Conservation (phyloP, 2,113 vertebrate species). For the Terrapene triunguis region DNA sequence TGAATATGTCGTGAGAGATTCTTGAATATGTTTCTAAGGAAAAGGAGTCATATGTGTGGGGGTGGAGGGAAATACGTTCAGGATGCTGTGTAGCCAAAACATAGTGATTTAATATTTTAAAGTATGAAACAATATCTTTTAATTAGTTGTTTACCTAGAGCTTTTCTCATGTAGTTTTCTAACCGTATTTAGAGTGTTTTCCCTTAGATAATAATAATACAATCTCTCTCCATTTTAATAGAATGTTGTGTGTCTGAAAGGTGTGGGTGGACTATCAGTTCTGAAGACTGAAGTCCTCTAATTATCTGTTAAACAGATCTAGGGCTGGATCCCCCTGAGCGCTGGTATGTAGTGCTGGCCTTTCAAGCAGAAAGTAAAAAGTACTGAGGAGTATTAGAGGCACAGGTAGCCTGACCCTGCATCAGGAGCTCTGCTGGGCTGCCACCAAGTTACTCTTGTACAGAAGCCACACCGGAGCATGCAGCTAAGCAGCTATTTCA, state of each 20-base stretch:
- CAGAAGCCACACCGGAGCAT: neutral
- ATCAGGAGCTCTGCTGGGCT: neutral
- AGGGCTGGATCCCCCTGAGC: neutral
- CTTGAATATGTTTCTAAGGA: neutral
- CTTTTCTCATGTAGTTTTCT: neutral
- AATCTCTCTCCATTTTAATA: neutral
- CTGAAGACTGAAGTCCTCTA: constrained; percentile 10
- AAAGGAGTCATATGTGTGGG: neutral
- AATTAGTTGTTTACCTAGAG: neutral
- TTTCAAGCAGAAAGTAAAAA: neutral
- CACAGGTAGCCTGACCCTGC: neutral
- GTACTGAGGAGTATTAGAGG: neutral
- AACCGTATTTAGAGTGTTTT: neutral
- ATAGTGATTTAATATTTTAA: neutral
- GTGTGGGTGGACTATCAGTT: neutral
- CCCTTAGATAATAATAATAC: neutral
- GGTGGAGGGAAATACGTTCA: neutral
- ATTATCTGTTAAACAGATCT: neutral
- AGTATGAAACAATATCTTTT: neutral
- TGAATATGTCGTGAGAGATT: neutral
- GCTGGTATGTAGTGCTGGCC: neutral
- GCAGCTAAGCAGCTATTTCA: neutral
- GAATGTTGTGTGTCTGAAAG: neutral
- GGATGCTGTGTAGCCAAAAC: neutral
- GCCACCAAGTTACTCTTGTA: neutral